Percentiles rank a stretch among this genome's conserved stretches.
These are phyloP conservation scores for Scatophagus argus DNA, from an alignment of 2,113 vertebrate genomes.

Conservation along the genomic window DNA sequence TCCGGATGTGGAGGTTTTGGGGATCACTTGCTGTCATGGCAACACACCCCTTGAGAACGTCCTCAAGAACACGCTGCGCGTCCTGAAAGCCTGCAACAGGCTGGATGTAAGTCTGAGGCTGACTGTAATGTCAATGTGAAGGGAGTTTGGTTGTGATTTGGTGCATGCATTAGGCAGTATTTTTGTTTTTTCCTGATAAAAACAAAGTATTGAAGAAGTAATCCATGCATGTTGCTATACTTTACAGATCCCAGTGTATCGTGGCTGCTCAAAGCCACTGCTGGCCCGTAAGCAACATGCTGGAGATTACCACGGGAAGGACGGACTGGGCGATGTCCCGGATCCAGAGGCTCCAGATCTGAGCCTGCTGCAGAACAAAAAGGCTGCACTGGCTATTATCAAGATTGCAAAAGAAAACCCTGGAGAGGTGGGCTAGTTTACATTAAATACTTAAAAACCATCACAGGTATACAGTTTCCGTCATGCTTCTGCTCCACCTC, in stretches of 20 bases:
- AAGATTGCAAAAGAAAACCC: slow-evolving; percentile 69
- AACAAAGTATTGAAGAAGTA: no score
- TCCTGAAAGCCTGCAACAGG: slow-evolving; percentile 77
- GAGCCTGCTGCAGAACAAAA: slow-evolving; percentile 74
- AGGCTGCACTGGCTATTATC: slow-evolving; percentile 75
- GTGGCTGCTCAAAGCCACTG: slow-evolving; percentile 62
- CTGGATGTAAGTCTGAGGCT: slow-evolving; percentile 64
- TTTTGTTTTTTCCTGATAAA: no score
- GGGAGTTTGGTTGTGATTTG: no score
- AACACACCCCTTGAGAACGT: slow-evolving; percentile 80
- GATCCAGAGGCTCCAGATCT: slow-evolving; percentile 75
- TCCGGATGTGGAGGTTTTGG: slow-evolving; percentile 77
- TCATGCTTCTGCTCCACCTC: no score
- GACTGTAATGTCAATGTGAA: no score
- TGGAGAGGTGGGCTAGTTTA: slow-evolving; percentile 81
- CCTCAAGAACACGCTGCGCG: slow-evolving; percentile 80
- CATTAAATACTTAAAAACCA: no score
- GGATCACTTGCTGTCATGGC: slow-evolving; percentile 81
- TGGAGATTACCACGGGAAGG: slow-evolving; percentile 76
- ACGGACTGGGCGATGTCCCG: slow-evolving; percentile 81
- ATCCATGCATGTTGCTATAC: no score
- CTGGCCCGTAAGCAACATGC: slow-evolving; percentile 46
- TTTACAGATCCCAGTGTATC: slow-evolving; percentile 80
- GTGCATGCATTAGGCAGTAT: no score
- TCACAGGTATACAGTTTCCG: no score